Percentiles rank a stretch among this genome's conserved stretches.
These are phyloP conservation scores for Petaurus breviceps DNA, from an alignment of 2,113 vertebrate genomes.

Conservation along the genomic window DNA sequence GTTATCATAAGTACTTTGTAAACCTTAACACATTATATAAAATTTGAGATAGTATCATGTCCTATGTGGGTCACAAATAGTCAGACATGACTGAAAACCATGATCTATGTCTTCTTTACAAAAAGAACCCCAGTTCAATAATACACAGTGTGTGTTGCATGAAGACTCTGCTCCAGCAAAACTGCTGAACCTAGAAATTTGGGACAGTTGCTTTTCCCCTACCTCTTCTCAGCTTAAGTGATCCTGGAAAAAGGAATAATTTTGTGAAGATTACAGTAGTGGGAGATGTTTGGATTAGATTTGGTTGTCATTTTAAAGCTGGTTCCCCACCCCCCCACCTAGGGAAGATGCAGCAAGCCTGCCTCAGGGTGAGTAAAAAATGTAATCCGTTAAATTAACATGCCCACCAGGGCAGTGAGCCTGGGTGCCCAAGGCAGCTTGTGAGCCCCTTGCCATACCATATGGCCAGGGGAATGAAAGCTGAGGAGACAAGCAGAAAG, in stretches of 20 bases:
- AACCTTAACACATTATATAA: neutral
- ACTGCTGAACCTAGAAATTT: neutral
- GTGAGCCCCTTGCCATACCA: neutral
- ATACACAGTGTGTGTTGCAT: no score
- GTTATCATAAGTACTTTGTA: neutral
- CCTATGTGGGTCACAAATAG: neutral
- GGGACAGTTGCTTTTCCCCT: neutral
- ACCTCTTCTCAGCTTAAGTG: neutral
- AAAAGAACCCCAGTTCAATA: no score
- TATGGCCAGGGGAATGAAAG: slow-evolving; percentile 1
- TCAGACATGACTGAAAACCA: neutral
- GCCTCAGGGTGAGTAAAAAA: neutral
- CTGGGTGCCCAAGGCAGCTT: neutral
- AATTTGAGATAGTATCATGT: neutral
- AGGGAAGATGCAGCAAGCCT: neutral
- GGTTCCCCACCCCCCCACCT: neutral
- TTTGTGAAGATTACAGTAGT: neutral
- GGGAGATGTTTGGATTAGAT: neutral
- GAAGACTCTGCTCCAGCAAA: no score
- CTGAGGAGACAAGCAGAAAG: neutral
- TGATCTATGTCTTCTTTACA: neutral
- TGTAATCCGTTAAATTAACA: neutral
- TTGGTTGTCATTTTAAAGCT: neutral
- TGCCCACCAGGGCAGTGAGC: neutral
- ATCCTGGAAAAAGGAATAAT: neutral